Evolutionary conservation across 2,113 vertebrate species (phyloP).

Genomic region (Rhinichthys klamathensis): DNA sequence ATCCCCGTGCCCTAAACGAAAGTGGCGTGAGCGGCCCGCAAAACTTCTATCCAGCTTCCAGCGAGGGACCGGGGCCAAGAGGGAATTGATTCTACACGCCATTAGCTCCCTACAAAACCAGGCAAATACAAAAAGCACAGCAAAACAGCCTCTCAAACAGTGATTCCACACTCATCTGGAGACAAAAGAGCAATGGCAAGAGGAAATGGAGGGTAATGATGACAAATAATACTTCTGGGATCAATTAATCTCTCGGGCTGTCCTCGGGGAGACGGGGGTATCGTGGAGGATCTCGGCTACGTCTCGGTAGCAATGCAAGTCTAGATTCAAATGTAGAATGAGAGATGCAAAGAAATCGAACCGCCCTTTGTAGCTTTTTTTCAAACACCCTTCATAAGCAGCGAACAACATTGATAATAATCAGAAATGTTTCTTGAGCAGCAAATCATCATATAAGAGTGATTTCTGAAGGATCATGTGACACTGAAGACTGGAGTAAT

Average conservation of each 20-base stretch:
- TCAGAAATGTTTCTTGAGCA: no score
- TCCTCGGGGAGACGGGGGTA: slow-evolving; percentile 35
- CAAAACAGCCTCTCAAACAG: slow-evolving; percentile 47
- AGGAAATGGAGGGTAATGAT: slow-evolving; percentile 54
- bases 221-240: slow-evolving; percentile 52
- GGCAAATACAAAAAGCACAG: slow-evolving; percentile 31
- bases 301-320: slow-evolving; percentile 7
- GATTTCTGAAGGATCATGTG: no score
- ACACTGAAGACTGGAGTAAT: no score
- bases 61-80: slow-evolving; percentile 15
- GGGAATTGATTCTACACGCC: slow-evolving; percentile 54
- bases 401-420: no score
- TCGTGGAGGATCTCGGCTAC: slow-evolving; percentile 26
- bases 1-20: slow-evolving; percentile 4
- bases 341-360: no score
- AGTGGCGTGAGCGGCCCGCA: background rate
- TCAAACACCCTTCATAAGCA: no score
- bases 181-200: slow-evolving; percentile 47
- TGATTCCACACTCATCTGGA: slow-evolving; percentile 46
- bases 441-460: no score
- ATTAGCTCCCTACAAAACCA: slow-evolving; percentile 31
- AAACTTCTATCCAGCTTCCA: background rate
- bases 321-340: background rate
- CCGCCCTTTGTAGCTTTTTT: no score
- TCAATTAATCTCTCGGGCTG: slow-evolving; percentile 48